Conservation (phyloP, 2,888 invertebrate genomes). For the Pachycephus smyrnensis region DNA sequence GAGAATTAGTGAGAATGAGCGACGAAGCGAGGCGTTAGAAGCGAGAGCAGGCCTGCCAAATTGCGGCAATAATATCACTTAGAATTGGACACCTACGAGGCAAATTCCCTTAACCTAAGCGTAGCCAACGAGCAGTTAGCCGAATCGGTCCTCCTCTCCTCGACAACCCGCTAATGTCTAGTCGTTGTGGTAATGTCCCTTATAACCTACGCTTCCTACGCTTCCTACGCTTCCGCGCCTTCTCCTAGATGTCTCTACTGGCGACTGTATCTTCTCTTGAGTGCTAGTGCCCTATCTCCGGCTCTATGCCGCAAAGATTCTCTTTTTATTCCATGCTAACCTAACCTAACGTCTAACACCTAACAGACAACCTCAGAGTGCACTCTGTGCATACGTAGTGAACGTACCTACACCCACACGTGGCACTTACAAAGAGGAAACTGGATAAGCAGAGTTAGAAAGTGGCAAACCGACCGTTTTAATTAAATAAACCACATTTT, state of each 20-base stretch:
- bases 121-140: conserved; percentile 27
- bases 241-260: neutral
- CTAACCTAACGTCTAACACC: no score
- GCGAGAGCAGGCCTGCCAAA: conserved; percentile 35
- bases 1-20: no score
- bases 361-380: no score
- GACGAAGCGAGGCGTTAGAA: no score
- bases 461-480: conserved; percentile 10
- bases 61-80: conserved; percentile 38
- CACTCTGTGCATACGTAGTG: no score
- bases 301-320: no score
- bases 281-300: no score
- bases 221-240: conserved; percentile 17
- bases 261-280: no score
- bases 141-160: conserved; percentile 22
- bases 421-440: no score
- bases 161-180: conserved; percentile 30
- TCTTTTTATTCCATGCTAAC: no score
- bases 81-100: conserved; percentile 12
- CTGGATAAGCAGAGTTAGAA: neutral
- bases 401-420: no score
- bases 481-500: conserved; percentile 20
- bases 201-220: no score
- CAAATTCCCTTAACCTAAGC: conserved; percentile 12
- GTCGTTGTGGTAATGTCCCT: conserved; percentile 34